phyloP scores from a whole-genome alignment of 2,888 invertebrate genomes.

The Hipparchia semele region DNA sequence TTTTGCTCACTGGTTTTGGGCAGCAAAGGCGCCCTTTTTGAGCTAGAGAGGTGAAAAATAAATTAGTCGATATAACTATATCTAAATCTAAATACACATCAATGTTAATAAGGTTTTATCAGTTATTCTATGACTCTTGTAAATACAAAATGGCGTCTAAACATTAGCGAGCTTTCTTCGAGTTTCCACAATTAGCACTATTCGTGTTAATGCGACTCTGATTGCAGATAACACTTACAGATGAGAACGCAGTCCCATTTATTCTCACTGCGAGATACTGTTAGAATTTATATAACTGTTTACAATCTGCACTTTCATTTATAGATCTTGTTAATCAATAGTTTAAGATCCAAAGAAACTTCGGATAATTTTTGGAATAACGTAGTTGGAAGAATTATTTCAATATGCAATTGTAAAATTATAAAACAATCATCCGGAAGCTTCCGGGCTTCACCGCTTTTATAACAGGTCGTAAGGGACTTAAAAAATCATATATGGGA shows the following conservation, averaged over 20 bases:
- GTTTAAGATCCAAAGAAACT: neutral
- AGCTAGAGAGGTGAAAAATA: no score
- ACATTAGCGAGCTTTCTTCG: constrained; percentile 49
- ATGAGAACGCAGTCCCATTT: constrained; percentile 29
- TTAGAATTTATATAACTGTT: constrained; percentile 5
- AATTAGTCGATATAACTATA: no score
- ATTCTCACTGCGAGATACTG: constrained; percentile 24
- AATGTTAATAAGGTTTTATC: neutral
- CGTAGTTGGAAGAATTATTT: neutral
- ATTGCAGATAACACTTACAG: constrained; percentile 33
- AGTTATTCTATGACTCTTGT: neutral
- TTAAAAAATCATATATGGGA: constrained; percentile 54
- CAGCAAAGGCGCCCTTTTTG: no score
- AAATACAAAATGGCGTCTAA: constrained; percentile 12
- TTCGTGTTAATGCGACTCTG: constrained; percentile 47
- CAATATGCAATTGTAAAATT: no score
- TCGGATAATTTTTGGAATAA: neutral
- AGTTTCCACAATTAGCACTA: constrained; percentile 69
- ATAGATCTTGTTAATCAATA: neutral
- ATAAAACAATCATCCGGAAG: neutral
- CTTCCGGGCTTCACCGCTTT: neutral
- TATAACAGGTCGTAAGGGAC: neutral
- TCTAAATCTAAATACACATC: no score
- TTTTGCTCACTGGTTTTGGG: no score
- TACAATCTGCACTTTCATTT: neutral